A percentile compares a stretch with the other conserved stretches of the same genome.
Conservation (phyloP, 2,888 invertebrate species). For the Acanthosepion esculentum region DNA sequence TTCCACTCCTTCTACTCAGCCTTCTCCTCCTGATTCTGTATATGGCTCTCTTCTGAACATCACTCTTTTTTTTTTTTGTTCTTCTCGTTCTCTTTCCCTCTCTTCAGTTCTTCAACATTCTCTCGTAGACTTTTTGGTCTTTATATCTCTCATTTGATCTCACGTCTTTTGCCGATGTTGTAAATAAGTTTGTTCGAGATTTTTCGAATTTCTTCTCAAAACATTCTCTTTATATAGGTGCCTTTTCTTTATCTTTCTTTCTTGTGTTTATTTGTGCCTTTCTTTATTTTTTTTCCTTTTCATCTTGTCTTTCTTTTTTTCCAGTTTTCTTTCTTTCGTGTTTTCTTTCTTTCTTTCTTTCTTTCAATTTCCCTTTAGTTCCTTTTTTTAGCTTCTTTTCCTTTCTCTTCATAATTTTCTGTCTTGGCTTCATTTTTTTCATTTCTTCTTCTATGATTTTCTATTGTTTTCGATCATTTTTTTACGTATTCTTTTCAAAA, state of each 20-base stretch:
- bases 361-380: neutral
- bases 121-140: neutral
- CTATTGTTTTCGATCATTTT: neutral
- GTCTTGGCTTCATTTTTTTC: neutral
- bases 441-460: neutral
- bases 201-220: slow-evolving; percentile 14
- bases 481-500: neutral
- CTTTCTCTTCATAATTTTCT: too few relatives aligned
- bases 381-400: neutral
- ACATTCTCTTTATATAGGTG: neutral
- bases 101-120: neutral
- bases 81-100: neutral
- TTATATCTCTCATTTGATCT: neutral
- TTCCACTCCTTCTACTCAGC: neutral
- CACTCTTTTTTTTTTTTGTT: neutral
- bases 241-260: neutral
- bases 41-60: neutral
- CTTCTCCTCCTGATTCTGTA: neutral
- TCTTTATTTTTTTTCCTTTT: neutral
- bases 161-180: neutral
- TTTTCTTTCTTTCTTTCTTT: neutral
- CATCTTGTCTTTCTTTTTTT: neutral
- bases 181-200: neutral
- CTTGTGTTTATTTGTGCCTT: neutral
- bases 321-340: neutral